Percentiles rank a stretch among this genome's conserved stretches.
Conservation (phyloP, 2,888 invertebrate genomes). For the Hipparchia semele region DNA sequence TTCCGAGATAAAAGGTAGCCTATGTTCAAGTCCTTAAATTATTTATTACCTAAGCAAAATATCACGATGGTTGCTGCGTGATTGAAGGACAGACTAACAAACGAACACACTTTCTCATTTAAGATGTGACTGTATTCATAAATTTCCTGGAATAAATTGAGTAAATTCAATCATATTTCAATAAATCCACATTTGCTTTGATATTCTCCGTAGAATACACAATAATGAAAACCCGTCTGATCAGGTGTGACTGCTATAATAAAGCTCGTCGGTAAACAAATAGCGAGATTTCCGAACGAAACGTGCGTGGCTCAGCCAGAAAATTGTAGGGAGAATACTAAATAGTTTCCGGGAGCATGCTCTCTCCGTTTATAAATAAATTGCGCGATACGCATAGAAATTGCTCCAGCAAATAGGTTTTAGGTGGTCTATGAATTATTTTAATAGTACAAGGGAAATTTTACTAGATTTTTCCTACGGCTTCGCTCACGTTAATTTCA, state of each 20-base stretch:
- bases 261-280: conserved; percentile 34
- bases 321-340: conserved; percentile 34
- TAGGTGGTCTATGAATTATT: conserved; percentile 1
- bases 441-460: not conserved
- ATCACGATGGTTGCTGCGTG: no score
- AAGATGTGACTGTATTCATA: not conserved
- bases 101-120: no score
- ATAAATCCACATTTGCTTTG: not conserved
- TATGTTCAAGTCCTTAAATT: no score
- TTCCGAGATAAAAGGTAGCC: no score
- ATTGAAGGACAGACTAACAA: no score
- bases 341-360: conserved; percentile 28
- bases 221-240: conserved; percentile 31
- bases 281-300: conserved; percentile 35
- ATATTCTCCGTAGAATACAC: conserved; percentile 6
- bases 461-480: no score
- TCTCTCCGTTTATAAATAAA: conserved; percentile 21
- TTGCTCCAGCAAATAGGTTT: conserved; percentile 9
- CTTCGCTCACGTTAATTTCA: no score
- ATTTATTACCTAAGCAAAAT: no score
- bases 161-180: not conserved
- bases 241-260: conserved; percentile 34
- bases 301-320: conserved; percentile 35
- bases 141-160: not conserved
- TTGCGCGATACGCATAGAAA: conserved; percentile 15